These are phyloP conservation scores for Eriosoma lanigerum DNA, from an alignment of 1,140 invertebrate species.

Conservation along the genomic window DNA sequence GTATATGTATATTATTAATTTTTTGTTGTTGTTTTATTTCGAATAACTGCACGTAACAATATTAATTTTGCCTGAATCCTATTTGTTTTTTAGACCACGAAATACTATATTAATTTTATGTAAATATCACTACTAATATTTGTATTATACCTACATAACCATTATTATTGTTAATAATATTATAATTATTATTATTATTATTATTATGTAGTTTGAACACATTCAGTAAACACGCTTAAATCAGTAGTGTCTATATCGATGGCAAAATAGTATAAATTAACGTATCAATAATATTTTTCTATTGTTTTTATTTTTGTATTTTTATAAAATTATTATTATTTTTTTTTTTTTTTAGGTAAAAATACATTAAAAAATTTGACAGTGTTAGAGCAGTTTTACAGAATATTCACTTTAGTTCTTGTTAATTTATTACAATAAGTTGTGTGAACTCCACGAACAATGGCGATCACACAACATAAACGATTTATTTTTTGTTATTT, in stretches of 20 bases:
- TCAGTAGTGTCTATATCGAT: conserved; percentile 22
- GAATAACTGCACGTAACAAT: conserved; percentile 46
- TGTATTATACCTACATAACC: conserved; percentile 28
- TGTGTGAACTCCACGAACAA: background rate
- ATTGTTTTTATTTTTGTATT: background rate
- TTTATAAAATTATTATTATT: background rate
- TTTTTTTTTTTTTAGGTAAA: conserved; percentile 6
- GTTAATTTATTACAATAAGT: background rate
- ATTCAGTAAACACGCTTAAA: conserved; percentile 31
- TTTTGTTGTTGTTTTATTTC: conserved; percentile 34
- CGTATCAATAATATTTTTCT: background rate
- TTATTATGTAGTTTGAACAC: conserved; percentile 37
- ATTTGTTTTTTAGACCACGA: conserved; percentile 12
- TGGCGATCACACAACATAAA: background rate
- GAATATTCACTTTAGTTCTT: background rate
- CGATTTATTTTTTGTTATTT: conserved; percentile 12
- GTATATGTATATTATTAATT: conserved; percentile 1
- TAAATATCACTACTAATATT: conserved; percentile 38
- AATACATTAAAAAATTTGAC: background rate
- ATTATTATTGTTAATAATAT: too few species aligned
- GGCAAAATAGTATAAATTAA: conserved; percentile 29
- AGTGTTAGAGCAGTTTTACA: conserved; percentile 6
- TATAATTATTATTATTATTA: conserved; percentile 1
- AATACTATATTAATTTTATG: conserved; percentile 21
- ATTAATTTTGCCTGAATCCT: conserved; percentile 48